Base-by-base conservation (phyloP, 2,888 invertebrate species). In the Selenia dentaria region DNA sequence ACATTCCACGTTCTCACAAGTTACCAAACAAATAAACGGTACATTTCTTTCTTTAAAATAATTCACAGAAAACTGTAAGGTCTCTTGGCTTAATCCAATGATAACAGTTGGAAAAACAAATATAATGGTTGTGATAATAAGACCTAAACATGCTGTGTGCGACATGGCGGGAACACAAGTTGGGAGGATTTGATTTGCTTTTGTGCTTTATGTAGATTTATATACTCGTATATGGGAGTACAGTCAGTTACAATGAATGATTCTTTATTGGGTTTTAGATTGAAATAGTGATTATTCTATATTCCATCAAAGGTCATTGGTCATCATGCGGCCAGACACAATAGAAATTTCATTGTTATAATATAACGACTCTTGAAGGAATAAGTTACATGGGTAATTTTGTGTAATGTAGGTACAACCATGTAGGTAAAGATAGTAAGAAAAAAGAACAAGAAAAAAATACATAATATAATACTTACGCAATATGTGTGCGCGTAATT, bases 41-140 rank as follows among this genome's bases (percentile, higher is more conserved):
- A 69, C 51, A n/a, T 67, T 38, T 43, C 67, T 64, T 3, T 59
- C 53, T 18, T 54, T 58, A 29, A 82, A 76, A 33, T 78, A 79
- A 24, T 72, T 64, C 2, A 71, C 11, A 6, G 63, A 48, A 22
- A 77, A 65, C 0, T 59, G 35, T 0, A 66, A 25, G 4, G 33
- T 43, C 3, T 47, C 43, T 8, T 44, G 28, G 3, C 54, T 31
- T 1, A 71, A 33, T 6, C 65, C 54, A 1, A 49, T 40, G 42
- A 39, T 45, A 0, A 45, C n/a, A 1, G 13, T 34, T 0, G 61
- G 31, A 3, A 16, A 2, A 62, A 24, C 8, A 61, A 11, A 3
- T 2, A 16, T 3, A 16, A 16, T 2, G 4, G 16, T 4, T 2
- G 16, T 3, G 4, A 16, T 3, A 4, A 16, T 16, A 16, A 57